Evolutionary conservation across 2,113 vertebrate species (phyloP).

Genomic region (Festucalex cinctus): DNA sequence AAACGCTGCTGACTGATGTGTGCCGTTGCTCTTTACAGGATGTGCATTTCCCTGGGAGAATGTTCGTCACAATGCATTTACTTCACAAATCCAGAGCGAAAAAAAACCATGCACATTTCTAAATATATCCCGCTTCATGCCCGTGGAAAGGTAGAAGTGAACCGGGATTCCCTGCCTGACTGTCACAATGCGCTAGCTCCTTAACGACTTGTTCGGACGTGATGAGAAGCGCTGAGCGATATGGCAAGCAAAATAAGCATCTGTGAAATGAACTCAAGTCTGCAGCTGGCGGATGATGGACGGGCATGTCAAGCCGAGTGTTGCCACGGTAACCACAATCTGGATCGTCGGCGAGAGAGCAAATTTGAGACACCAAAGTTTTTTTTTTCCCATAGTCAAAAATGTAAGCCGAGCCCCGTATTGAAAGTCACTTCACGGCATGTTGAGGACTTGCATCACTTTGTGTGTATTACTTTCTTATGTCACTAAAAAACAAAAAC

Average conservation of each 20-base stretch:
- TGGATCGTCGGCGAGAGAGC: neutral
- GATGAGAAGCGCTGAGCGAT: neutral
- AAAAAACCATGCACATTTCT: neutral
- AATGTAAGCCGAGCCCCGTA: neutral
- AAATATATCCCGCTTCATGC: neutral
- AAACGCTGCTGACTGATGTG: neutral
- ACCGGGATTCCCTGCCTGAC: neutral
- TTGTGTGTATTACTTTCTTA: neutral
- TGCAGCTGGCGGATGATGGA: neutral
- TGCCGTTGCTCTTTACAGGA: neutral
- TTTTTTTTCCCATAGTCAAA: too few relatives aligned
- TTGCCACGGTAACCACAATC: neutral
- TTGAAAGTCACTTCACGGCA: constrained; percentile 22
- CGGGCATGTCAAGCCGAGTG: neutral
- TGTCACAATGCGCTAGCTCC: neutral
- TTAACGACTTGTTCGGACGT: neutral
- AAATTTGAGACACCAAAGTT: neutral
- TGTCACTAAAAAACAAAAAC: neutral
- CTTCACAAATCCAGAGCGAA: neutral
- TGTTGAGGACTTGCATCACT: constrained; percentile 7
- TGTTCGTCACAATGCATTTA: neutral
- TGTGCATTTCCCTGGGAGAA: neutral
- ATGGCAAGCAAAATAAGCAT: neutral
- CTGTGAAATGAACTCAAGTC: neutral
- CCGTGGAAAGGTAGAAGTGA: neutral